A percentile compares a stretch with the other conserved stretches of the same genome.
These are phyloP conservation scores for Bettongia penicillata DNA, from an alignment of 2,113 vertebrate genomes.

Conservation along the genomic window DNA sequence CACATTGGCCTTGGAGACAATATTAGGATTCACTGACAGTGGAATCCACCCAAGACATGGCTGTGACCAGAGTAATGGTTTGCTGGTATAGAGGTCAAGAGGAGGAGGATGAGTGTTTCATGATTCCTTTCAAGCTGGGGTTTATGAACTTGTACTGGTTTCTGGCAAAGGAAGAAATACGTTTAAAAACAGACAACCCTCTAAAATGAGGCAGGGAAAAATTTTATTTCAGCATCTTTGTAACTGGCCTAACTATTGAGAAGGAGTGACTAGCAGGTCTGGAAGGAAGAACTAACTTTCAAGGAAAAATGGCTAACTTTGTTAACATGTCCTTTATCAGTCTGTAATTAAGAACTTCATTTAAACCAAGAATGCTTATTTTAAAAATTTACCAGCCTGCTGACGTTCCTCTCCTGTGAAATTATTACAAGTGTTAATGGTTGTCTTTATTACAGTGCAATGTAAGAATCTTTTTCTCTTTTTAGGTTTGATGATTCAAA, in stretches of 20 bases:
- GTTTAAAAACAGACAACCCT: background rate
- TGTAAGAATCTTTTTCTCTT: slow-evolving; percentile 41
- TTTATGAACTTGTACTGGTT: background rate
- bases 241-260: background rate
- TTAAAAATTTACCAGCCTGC: slow-evolving; percentile 69
- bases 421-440: slow-evolving; percentile 76
- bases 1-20: background rate
- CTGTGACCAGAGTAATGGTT: background rate
- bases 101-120: background rate
- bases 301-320: slow-evolving; percentile 40
- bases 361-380: slow-evolving; percentile 77
- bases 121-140: background rate
- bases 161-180: background rate
- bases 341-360: slow-evolving; percentile 80
- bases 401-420: slow-evolving; percentile 75
- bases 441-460: slow-evolving; percentile 76
- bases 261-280: background rate
- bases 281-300: background rate
- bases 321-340: slow-evolving; percentile 69
- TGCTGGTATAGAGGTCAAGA: background rate
- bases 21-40: background rate
- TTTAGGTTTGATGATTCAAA: background rate
- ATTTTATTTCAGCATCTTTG: background rate
- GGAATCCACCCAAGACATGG: background rate
- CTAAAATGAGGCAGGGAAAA: background rate